Base-by-base conservation (phyloP, 2,797 vertebrate species). In the Leuciscus waleckii region DNA sequence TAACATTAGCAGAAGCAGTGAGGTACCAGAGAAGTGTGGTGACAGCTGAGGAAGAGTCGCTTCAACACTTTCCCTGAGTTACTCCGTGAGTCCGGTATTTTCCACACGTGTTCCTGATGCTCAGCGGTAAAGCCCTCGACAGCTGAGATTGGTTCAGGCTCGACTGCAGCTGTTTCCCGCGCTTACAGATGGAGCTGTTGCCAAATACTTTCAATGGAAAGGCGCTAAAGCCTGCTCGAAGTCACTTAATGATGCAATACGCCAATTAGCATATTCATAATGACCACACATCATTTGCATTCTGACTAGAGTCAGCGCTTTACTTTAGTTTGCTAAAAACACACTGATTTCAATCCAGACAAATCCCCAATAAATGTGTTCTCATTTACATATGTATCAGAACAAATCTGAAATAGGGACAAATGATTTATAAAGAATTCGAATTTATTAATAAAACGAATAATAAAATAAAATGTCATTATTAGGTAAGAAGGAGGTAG, bases 131-230 rank as follows among this genome's bases (percentile, higher is more conserved):
- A 78, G 37, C 74, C 11, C 51, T 51, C 32, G 37, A 61, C 75
- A 78, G 75, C 75, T 78, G 75, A 78, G 51, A 76, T 37, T 56
- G 51, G 51, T 76, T 78, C 54, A 58, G 41, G 75, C 23, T 61
- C 1, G 37, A 4, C 8, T 58, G 75, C 75, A 78, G 75, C 75
- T 78, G 75, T 61, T 78, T 61, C 37, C 54, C 35, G 75, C 75
- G 7, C 75, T 26, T 61, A 61, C 37, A 61, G 54, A n/a, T 78
- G 54, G 1, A 8, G 10, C 32, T n/a, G 51, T 37, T 56, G 49
- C 49, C 29, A 23, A n/a, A 32, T 14, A n/a, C 71, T 29, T 19
- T 32, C 16, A 5, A 17, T 32, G 2, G 8, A 73, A 49, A 19
- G 70, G 9, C 17, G n/a, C 71, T 49, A 14, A 39, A 76, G 29